Conservation (phyloP, 2,888 invertebrate genomes). For the Cloeon dipterum region DNA sequence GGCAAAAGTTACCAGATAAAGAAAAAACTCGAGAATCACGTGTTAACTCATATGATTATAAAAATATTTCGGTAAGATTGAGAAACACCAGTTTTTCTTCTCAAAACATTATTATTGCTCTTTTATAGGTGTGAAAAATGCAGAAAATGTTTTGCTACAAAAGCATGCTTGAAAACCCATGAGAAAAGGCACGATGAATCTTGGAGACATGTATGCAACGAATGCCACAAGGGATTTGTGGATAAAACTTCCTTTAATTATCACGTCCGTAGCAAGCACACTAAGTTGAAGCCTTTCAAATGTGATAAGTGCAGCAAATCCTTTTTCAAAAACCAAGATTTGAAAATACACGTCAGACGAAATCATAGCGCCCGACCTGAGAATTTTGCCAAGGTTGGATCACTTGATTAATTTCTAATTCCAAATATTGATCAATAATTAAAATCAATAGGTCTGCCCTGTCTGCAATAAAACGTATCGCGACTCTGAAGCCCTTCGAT, state of each 20-base stretch:
- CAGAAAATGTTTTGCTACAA: constrained; percentile 3
- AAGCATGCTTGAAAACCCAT: not conserved
- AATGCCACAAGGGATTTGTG: constrained; percentile 1
- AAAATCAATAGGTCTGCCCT: no score
- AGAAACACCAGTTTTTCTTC: no score
- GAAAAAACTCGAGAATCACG: no score
- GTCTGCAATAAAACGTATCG: not conserved
- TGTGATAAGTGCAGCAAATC: not conserved
- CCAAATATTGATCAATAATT: no score
- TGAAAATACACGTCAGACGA: not conserved
- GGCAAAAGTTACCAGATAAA: no score
- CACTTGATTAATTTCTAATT: no score
- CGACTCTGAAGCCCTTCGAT: not conserved
- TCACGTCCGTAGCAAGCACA: constrained; percentile 1
- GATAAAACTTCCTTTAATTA: not conserved
- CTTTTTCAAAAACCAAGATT: constrained; percentile 1
- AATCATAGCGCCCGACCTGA: not conserved
- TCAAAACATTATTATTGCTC: not conserved
- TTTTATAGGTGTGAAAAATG: constrained; percentile 3
- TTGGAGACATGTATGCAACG: constrained; percentile 1
- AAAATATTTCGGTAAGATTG: no score
- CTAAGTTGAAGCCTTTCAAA: not conserved
- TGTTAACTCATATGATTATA: no score
- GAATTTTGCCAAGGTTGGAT: no score
- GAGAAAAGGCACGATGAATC: not conserved